phyloP scores from a whole-genome alignment of 2,113 vertebrate genomes.

The Cyprinodon tularosa region DNA sequence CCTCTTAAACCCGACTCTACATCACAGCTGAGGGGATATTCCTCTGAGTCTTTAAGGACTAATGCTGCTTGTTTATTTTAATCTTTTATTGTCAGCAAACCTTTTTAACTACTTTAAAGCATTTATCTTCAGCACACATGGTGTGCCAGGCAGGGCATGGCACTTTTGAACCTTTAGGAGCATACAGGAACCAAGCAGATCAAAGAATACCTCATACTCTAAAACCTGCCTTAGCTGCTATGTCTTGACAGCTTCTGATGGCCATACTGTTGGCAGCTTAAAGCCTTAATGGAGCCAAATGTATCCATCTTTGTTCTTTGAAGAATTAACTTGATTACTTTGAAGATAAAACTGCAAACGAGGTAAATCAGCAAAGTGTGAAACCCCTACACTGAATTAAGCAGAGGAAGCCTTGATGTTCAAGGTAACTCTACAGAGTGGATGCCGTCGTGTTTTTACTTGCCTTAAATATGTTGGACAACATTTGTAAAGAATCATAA shows the following conservation, averaged over 20 bases:
- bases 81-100: not conserved
- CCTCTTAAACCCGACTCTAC: conserved; percentile 27
- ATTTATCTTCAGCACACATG: conserved; percentile 3
- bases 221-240: conserved; percentile 1
- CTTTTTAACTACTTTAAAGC: not conserved
- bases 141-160: not conserved
- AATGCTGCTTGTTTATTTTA: conserved; percentile 17
- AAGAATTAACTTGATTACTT: conserved; percentile 10
- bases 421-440: not conserved
- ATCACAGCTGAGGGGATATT: conserved; percentile 6
- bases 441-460: not conserved
- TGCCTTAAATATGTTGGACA: not conserved
- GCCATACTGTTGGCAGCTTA: conserved; percentile 10
- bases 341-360: conserved; percentile 2
- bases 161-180: not conserved
- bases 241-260: conserved; percentile 6
- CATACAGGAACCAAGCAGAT: not conserved
- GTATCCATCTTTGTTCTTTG: conserved; percentile 9
- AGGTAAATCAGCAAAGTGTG: conserved; percentile 16
- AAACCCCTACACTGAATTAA: conserved; percentile 9
- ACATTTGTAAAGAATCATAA: conserved; percentile 10
- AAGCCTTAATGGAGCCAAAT: not conserved
- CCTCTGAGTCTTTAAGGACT: not conserved
- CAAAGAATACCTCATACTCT: not conserved
- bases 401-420: conserved; percentile 11